Evolutionary conservation across 2,113 vertebrate genomes (phyloP), one percentile per base, ranked within the genome.

Genomic region (Pseudorectes ferrugineus): DNA sequence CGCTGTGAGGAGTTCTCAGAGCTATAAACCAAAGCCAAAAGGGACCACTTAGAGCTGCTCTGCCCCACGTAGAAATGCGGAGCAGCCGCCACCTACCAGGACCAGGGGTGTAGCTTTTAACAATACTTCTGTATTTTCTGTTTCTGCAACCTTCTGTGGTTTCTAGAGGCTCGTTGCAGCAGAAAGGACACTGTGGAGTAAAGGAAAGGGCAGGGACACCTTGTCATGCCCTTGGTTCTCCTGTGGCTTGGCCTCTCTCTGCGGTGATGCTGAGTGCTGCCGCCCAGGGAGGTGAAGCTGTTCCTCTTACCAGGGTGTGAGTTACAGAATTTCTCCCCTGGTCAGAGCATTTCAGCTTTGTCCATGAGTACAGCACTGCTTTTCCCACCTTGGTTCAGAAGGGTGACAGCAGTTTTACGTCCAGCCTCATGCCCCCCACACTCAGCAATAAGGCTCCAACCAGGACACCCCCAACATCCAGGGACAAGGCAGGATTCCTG

Each of bases 161-260:
- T 88, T 63, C 54, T 22, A 49, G 58, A 52, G 21, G 46, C 49
- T 67, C 33, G 16, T 3, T 23, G 40, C 23, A 52, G 63, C 38
- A 79, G 43, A 72, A 62, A 31, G 22, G 10, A 52, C 25, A 4
- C 40, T 1, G 1, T 3, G 22, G 25, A 80, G n/a, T 7, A 73
- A 61, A 95, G 67, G 35, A n/a, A 21, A 54, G 9, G 51, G 10
- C 7, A 82, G 9, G 35, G 18, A 52, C 21, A 36, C 11, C 9
- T 59, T 0, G 0, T 14, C 1, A 0, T 52, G 51, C 8, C 72
- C 43, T 63, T 10, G 1, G 22, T 6, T 36, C 33, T 75, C 31
- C 15, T 2, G 6, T 17, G n/a, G 51, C 18, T 73, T 21, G 18
- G 31, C 38, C 12, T 18, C 26, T 77, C 26, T 77, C 83, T 36